phyloP scores from a whole-genome alignment of 2,888 invertebrate genomes.

The Phaedon cochleariae region DNA sequence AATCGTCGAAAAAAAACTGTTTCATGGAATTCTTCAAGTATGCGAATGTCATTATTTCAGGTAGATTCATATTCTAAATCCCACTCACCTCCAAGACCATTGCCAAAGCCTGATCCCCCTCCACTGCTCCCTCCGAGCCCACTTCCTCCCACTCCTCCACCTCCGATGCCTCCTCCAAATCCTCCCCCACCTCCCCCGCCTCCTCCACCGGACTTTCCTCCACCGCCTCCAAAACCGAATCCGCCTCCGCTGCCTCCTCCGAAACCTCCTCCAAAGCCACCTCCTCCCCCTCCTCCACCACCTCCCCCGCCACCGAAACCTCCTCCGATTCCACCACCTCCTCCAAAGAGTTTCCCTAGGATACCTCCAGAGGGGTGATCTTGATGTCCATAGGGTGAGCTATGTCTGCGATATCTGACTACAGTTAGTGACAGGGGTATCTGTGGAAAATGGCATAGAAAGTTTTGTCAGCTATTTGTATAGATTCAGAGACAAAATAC shows the following conservation, averaged over 20 bases:
- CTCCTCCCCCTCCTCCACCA: neutral
- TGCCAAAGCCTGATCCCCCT: neutral
- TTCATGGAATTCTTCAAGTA: no score
- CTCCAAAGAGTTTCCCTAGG: neutral
- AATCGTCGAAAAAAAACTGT: no score
- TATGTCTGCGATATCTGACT: neutral
- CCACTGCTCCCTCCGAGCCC: conserved; percentile 5
- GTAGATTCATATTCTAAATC: no score
- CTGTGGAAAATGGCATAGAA: neutral
- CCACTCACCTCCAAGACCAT: no score
- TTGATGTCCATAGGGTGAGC: neutral
- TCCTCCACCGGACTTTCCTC: neutral
- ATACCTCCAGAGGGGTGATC: neutral
- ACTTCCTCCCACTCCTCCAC: conserved; percentile 8
- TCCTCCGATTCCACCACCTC: neutral
- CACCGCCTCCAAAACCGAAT: neutral
- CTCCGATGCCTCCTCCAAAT: neutral
- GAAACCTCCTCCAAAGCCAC: neutral
- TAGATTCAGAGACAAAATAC: no score
- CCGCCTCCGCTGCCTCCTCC: neutral
- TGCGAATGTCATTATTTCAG: no score
- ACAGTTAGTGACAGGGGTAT: neutral
- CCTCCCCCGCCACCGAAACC: neutral
- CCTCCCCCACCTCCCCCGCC: neutral
- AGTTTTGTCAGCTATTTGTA: no score